Evolutionary conservation across 2,113 vertebrate genomes (phyloP).

Genomic region (Channa argus): DNA sequence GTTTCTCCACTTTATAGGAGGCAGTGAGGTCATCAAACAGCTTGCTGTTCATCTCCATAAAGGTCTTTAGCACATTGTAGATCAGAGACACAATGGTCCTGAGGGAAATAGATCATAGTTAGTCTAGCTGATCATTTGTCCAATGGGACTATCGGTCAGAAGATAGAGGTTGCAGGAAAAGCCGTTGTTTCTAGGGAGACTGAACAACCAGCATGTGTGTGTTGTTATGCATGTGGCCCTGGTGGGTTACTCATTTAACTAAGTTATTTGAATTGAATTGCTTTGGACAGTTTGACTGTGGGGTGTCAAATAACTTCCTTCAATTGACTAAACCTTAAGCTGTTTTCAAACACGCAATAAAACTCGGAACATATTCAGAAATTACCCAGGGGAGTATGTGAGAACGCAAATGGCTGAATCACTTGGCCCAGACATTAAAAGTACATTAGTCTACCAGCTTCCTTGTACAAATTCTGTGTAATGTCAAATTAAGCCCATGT

Average conservation of each 20-base stretch:
- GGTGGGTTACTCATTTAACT: not conserved
- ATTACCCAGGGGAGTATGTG: no score
- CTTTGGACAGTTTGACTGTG: no score
- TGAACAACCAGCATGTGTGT: not conserved
- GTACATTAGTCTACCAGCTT: no score
- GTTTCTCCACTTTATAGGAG: conserved; percentile 95
- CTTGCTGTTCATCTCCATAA: conserved; percentile 96
- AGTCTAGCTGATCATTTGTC: not conserved
- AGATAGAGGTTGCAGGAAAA: not conserved
- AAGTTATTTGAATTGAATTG: no score
- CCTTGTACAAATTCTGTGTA: no score
- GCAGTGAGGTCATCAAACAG: conserved; percentile 94
- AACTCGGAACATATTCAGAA: no score
- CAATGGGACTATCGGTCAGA: not conserved
- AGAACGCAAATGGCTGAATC: no score
- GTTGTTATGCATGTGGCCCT: not conserved
- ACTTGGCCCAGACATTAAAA: no score
- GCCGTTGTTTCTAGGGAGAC: not conserved
- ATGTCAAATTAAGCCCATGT: no score
- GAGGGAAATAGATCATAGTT: conserved; percentile 18
- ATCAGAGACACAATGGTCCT: conserved; percentile 95
- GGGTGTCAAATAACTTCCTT: no score
- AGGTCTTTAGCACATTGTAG: conserved; percentile 95
- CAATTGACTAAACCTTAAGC: no score
- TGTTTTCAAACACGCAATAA: no score